Base-by-base conservation (phyloP, 1,140 invertebrate species). In the Drosophila punjabiensis region DNA sequence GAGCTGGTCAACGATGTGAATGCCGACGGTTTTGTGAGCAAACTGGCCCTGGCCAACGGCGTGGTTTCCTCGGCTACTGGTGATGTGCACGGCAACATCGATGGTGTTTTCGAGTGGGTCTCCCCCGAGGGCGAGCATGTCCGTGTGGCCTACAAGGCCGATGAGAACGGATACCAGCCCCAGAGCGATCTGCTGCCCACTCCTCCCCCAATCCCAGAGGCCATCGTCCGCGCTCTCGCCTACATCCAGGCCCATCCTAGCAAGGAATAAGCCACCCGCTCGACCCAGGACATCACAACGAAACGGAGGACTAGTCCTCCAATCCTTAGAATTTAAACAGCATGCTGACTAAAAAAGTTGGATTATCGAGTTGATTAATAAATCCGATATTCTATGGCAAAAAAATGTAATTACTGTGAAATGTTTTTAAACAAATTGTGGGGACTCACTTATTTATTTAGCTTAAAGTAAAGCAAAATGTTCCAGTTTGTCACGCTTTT, bases 201-300 rank as follows among this genome's bases (percentile, higher is more conserved):
- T 2, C 94, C 96, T n/a, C 96, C 96, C 3, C 95, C 96, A 43
- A 94, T 96, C 47, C 96, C 96, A 24, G 94, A 94, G 55, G 95
- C 95, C 13, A 96, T 97, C 67, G 93, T 94, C 76, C 94, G 93
- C 62, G 94, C 95, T 60, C 87, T 93, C n/a, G 93, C 92, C 79
- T 93, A 93, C 50, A 93, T 94, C 62, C 91, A 93, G 9, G 86
- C 93, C 11, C 32, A 94, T 87, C 82, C 86, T 20, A 53, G 60
- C 69, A 75, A 79, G 75, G 76, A 79, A 70, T 74, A 74, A 37
- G 68, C 48, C 8, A 4, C 3, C 6, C 13, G 13, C 7, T n/a
- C 24, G 8, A 33, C 18, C 56, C 10, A 37, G 20, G 41, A 60
- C 28, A 18, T 16, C 5, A n/a, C 32, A 7, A 18, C 41, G 39